Evolutionary conservation across 2,797 vertebrate genomes (phyloP).

Genomic region (Epinephelus awoara): DNA sequence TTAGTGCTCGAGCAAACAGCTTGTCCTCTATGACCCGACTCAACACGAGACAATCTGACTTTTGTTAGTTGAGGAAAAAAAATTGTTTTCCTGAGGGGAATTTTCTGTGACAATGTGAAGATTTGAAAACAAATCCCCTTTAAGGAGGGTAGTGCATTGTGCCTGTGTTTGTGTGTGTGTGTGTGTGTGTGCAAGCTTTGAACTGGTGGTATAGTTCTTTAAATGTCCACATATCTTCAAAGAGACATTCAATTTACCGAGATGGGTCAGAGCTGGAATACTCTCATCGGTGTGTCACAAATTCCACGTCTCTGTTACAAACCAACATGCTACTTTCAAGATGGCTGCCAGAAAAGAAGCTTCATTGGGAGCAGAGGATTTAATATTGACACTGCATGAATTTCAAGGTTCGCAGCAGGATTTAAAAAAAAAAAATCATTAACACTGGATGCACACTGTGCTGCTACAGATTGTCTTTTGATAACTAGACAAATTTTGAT

Average conservation of each 20-base stretch:
- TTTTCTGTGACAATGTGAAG: conserved; percentile 38
- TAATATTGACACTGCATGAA: neutral
- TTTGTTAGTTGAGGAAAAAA: conserved; percentile 37
- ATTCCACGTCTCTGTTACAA: conserved; percentile 77
- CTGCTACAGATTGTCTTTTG: neutral
- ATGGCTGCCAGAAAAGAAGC: conserved; percentile 50
- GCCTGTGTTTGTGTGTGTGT: neutral
- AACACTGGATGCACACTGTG: neutral
- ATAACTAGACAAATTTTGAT: neutral
- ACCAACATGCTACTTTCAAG: conserved; percentile 73
- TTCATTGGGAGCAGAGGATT: conserved; percentile 4
- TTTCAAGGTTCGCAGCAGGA: too few relatives aligned
- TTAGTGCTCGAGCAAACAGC: conserved; percentile 19
- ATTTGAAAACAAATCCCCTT: conserved; percentile 31
- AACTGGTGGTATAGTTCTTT: conserved; percentile 56
- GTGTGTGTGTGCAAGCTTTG: conserved; percentile 24
- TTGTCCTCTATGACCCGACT: conserved; percentile 52
- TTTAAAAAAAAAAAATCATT: too few relatives aligned
- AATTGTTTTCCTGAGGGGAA: conserved; percentile 28
- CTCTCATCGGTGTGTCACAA: conserved; percentile 70
- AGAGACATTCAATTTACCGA: conserved; percentile 66
- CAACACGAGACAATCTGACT: conserved; percentile 35
- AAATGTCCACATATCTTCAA: conserved; percentile 75
- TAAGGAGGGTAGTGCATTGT: neutral
- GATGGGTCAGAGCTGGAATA: conserved; percentile 70